Conservation (phyloP, 2,888 invertebrate genomes). For the Lepetodrilus schrolli region DNA sequence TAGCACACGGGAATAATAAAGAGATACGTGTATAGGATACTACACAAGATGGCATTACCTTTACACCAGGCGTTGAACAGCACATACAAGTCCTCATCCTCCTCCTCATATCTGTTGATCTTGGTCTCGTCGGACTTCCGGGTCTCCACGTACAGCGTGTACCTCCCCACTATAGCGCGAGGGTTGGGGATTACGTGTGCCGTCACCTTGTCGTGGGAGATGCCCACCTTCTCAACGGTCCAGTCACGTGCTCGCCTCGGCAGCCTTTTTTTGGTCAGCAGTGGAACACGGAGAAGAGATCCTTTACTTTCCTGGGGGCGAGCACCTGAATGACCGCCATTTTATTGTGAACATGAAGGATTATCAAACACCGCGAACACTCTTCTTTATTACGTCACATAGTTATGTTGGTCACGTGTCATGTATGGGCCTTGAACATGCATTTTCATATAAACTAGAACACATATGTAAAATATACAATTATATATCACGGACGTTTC, state of each 20-base stretch:
- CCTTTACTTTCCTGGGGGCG: slow-evolving; percentile 68
- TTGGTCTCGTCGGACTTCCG: slow-evolving; percentile 41
- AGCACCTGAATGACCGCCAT: slow-evolving; percentile 45
- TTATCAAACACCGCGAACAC: no score
- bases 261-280: slow-evolving; percentile 13
- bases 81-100: slow-evolving; percentile 80
- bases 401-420: no score
- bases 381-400: no score
- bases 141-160: slow-evolving; percentile 61
- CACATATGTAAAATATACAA: no score
- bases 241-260: slow-evolving; percentile 36
- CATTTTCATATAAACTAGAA: no score
- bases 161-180: slow-evolving; percentile 61
- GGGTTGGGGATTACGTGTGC: slow-evolving; percentile 46
- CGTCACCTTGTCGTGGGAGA: slow-evolving; percentile 35
- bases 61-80: slow-evolving; percentile 94
- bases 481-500: no score
- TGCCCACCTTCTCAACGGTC: slow-evolving; percentile 32
- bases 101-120: slow-evolving; percentile 43
- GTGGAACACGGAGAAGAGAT: slow-evolving; percentile 51
- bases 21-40: no score
- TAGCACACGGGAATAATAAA: no score
- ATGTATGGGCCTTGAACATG: no score
- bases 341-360: no score
- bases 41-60: slow-evolving; percentile 80